Percentiles rank a stretch among this genome's conserved stretches.
These are phyloP conservation scores for Aelia acuminata DNA, from an alignment of 2,888 invertebrate genomes.

Conservation along the genomic window DNA sequence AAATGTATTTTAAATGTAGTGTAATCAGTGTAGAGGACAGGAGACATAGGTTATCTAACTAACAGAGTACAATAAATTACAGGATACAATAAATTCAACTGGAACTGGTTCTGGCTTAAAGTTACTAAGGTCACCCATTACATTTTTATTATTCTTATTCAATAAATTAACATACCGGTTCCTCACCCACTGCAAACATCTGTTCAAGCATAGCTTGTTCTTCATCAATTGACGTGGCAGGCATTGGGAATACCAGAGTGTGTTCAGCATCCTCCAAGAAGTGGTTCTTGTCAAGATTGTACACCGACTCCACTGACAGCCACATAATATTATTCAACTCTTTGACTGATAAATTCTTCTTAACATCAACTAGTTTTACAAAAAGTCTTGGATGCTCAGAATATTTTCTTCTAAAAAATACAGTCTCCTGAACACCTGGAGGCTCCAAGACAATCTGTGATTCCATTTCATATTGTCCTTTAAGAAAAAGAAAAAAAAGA, in stretches of 20 bases:
- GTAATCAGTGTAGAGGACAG: no score
- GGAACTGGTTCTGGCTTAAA: no score
- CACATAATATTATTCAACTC: constrained; percentile 45
- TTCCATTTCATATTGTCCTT: not conserved
- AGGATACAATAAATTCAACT: no score
- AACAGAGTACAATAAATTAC: no score
- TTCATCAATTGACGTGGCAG: not conserved
- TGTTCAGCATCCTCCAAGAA: constrained; percentile 36
- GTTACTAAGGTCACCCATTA: no score
- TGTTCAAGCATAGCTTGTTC: not conserved
- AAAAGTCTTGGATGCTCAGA: constrained; percentile 29
- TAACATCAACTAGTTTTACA: not conserved
- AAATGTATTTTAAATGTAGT: no score
- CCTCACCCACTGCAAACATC: not conserved
- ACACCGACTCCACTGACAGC: constrained; percentile 48
- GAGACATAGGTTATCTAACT: no score
- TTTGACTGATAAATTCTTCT: not conserved
- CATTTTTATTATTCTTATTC: not conserved
- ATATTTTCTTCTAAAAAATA: constrained; percentile 1
- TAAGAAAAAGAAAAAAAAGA: not conserved
- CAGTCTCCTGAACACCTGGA: not conserved
- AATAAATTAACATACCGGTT: not conserved
- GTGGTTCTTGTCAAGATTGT: not conserved
- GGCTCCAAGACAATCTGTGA: not conserved
- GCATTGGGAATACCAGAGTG: constrained; percentile 43